These are phyloP conservation scores for Darevskia nairensis DNA, from an alignment of 2,797 vertebrate species.

Conservation along the genomic window DNA sequence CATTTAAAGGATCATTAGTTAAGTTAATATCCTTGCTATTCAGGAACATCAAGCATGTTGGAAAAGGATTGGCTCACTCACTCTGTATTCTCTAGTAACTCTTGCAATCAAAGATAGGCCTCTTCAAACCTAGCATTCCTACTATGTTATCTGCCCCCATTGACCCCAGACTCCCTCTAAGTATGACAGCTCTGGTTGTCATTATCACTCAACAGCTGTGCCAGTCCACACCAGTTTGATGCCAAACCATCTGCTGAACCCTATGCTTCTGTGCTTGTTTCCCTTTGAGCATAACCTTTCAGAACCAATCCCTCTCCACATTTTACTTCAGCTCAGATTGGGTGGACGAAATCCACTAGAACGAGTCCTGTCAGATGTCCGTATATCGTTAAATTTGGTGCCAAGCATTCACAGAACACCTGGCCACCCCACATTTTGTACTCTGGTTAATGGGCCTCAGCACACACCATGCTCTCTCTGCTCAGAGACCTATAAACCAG, in stretches of 20 bases:
- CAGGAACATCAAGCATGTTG: constrained; percentile 64
- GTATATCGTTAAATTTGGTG: neutral
- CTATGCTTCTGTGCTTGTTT: too few relatives aligned
- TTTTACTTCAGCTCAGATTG: neutral
- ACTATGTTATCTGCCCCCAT: neutral
- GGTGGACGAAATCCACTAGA: neutral
- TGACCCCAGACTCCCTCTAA: accelerated
- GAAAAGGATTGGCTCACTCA: constrained; percentile 54
- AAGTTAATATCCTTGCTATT: constrained; percentile 79
- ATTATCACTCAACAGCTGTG: neutral
- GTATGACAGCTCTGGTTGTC: neutral
- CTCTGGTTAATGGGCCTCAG: neutral
- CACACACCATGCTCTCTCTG: neutral
- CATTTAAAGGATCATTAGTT: constrained; percentile 84
- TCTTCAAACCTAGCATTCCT: neutral
- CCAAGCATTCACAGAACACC: neutral
- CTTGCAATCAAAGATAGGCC: constrained; percentile 32
- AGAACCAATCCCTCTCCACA: neutral
- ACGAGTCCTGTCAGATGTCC: neutral
- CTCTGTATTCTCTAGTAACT: constrained; percentile 43
- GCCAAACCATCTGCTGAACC: neutral
- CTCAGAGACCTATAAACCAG: neutral
- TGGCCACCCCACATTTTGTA: neutral
- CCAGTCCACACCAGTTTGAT: neutral
- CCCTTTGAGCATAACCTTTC: neutral